phyloP scores from a whole-genome alignment of 1,140 invertebrate genomes.

The Littorina saxatilis region DNA sequence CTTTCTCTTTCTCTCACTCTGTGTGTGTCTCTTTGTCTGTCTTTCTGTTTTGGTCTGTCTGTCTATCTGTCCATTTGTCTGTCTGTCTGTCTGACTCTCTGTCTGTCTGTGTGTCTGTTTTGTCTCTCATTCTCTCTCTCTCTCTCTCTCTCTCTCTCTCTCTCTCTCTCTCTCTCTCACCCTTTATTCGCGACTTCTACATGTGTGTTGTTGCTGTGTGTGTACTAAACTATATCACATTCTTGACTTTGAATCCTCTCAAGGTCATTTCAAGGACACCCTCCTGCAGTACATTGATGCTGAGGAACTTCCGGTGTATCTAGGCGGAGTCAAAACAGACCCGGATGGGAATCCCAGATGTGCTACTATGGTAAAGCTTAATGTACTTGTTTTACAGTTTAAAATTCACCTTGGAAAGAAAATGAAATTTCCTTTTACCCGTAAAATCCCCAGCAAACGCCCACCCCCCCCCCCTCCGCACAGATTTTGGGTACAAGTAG shows the following conservation, averaged over 20 bases:
- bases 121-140: not conserved
- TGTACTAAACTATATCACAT: no score
- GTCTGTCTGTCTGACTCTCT: not conserved
- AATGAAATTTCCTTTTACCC: no score
- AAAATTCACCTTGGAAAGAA: no score
- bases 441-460: no score
- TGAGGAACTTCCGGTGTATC: constrained; percentile 87
- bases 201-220: not conserved
- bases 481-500: no score
- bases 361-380: constrained; percentile 58
- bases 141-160: not conserved
- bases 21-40: not conserved
- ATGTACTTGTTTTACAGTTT: no score
- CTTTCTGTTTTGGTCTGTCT: not conserved
- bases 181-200: no score
- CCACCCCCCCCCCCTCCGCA: no score
- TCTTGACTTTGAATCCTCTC: not conserved
- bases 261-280: constrained; percentile 83
- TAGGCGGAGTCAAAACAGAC: constrained; percentile 88
- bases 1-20: not conserved
- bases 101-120: not conserved
- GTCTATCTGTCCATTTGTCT: not conserved
- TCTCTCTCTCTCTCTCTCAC: no score
- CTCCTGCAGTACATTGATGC: constrained; percentile 82
- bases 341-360: constrained; percentile 85